Conservation (phyloP, 2,888 invertebrate species). For the Pandemis corylana region DNA sequence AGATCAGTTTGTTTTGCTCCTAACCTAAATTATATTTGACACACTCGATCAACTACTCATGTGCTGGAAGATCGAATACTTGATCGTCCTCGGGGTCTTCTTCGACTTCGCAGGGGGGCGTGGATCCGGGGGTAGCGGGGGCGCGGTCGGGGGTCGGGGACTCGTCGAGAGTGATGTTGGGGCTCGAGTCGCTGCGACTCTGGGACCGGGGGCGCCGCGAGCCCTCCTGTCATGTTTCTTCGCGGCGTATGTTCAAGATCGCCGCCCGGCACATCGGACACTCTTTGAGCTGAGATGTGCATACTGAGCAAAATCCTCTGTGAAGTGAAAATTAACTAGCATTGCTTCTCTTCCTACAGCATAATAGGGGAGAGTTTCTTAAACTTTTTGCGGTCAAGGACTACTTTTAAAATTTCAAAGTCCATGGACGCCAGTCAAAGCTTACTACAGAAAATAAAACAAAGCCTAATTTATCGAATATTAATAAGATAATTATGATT, state of each 20-base stretch:
- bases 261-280: conserved; percentile 94
- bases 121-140: conserved; percentile 5
- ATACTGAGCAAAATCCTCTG: conserved; percentile 93
- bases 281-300: conserved; percentile 90
- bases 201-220: conserved; percentile 17
- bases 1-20: not conserved
- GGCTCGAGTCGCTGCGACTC: conserved; percentile 42
- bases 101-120: conserved; percentile 26
- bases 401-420: too few relatives aligned
- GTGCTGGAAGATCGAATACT: conserved; percentile 42
- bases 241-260: conserved; percentile 57
- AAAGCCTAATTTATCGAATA: too few relatives aligned
- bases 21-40: conserved; percentile 37
- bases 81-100: conserved; percentile 36
- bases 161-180: conserved; percentile 46
- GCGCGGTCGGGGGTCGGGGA: conserved; percentile 41
- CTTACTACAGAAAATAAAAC: too few relatives aligned
- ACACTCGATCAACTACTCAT: conserved; percentile 35
- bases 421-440: too few relatives aligned
- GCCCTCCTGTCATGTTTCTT: conserved; percentile 55
- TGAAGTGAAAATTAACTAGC: conserved; percentile 51
- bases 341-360: too few relatives aligned
- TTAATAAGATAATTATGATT: too few relatives aligned
- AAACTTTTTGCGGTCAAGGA: too few relatives aligned
- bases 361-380: too few relatives aligned